Evolutionary conservation across 92 coral and sea anemone genomes (phyloP), one percentile per base, ranked within the genome.

Genomic region (Epizoanthus scotinus): DNA sequence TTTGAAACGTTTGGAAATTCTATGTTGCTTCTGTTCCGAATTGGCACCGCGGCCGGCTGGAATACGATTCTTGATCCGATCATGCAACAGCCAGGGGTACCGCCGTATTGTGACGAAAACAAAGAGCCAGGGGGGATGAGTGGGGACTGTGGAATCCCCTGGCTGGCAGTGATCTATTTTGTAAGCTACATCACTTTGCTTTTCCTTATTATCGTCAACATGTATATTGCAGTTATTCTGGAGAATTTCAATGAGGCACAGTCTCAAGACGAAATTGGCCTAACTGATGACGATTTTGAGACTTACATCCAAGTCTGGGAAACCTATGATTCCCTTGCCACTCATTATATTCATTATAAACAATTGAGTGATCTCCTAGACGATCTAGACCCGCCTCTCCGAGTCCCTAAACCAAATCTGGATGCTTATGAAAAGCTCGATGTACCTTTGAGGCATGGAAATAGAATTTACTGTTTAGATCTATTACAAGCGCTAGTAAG

Each of bases 1-100:
- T 96, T 96, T 83, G 89, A 86, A 70, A 96, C 98, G 22, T 96
- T 96, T 67, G 87, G 91, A 21, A 94, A 87, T 69, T 94, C 98
- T 26, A 86, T 96, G 92, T 63, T 96, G 24, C 60, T 96, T 64
- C 83, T 96, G 53, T 96, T 96, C 65, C 99, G 99, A 42, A 94
- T 96, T 61, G 99, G 90, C 24, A 96, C 99, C 3, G 99, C 99
- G 40, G 99, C 99, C 12, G 99, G 99, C 0, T 96, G 99, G 99
- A 96, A 96, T 55, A 96, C 99, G 24, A 96, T 96, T 63, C 92
- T 96, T 2, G 99, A 93, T 63, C 99, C 99, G 67, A 91, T 96
- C 77, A 96, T 96, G 99, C 81, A 59, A 9, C 38, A 75, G 10
- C n/a, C 49, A 1, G 89, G 92, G 3, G 38, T 54, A 0, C 67